Base-by-base conservation (phyloP, 2,113 vertebrate species). In the Opisthocomus hoazin region DNA sequence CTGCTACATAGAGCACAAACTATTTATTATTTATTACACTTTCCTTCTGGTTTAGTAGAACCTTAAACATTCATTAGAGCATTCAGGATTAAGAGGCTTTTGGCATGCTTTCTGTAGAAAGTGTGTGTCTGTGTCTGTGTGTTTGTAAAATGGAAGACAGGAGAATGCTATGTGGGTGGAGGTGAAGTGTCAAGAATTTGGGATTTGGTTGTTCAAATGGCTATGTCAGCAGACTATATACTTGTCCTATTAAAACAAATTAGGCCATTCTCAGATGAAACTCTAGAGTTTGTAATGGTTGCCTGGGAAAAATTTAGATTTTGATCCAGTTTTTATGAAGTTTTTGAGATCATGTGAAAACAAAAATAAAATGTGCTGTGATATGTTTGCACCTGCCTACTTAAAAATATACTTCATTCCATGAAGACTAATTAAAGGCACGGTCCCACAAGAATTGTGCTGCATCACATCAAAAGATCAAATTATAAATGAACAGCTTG, bases 141-240 rank as follows among this genome's bases (percentile, higher is more conserved):
- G 53, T 37, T 30, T 3, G 2, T 45, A 74, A 84, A 92, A 90
- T 21, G 37, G 73, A 78, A 88, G 64, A 24, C 51, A 13, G 41
- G 51, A 74, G 64, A 92, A 92, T 69, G 76, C 9, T 56, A 18
- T 1, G 51, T 83, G 71, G 60, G 88, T 64, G 64, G 76, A 73
- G n/a, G 84, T 64, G 48, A 90, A 91, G 61, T 53, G 85, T 85
- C 82, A 87, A 80, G 82, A 93, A 94, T 96, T 60, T 86, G 64
- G 37, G 50, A 94, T 66, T 73, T 83, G 58, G 34, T 93, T 85
- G 83, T 84, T 23, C 46, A 77, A 90, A 86, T 23, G 71, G 29
- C 51, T 87, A 11, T 20, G 61, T 75, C 77, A 87, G 81, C 45
- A 66, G 58, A 30, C 3, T 58, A 17, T 66, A 18, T 5, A 50